Base-by-base conservation (phyloP, 2,797 vertebrate species). In the Halcyon badia region DNA sequence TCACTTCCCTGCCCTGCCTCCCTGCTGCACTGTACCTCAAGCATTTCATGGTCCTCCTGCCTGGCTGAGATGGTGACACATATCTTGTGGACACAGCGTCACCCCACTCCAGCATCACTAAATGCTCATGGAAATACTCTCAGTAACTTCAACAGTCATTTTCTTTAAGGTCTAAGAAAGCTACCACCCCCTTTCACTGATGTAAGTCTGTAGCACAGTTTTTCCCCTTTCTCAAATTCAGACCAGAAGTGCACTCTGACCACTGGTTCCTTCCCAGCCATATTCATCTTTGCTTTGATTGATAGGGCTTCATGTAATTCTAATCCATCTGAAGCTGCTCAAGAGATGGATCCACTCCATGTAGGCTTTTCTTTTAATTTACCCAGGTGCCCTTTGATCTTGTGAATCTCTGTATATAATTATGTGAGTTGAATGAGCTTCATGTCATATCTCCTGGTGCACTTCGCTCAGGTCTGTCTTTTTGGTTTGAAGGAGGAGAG, bases 341-440 rank as follows among this genome's bases (percentile, higher is more conserved):
- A 51, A 84, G 77, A 90, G 70, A 87, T 35, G 70, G 81, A 94
- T 60, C 77, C 41, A 24, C 77, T 89, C 91, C 88, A 87, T 16
- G 17, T 2, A 76, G 37, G 44, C 68, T 87, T 88, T 89, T 90
- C 68, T 90, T 92, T 89, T 87, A 16, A 80, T 84, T 79, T 82
- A 82, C 41, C 35, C 48, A 72, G 20, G 33, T 64, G 66, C 66
- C 58, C 77, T 95, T 94, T 96, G 80, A 61, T 84, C 91, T 44
- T 49, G 33, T 84, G 71, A 70, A 70, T 91, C 41, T 73, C 87
- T 90, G 31, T 51, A 76, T 89, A 90, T 89, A 92, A 93, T 90
- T 89, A 80, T 1, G 3, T 9, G 64, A 91, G 60, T 17, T 60
- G 57, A 95, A 91, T 2, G 12, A 93, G 33, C 70, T 54, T 83